Evolutionary conservation across 2,113 vertebrate genomes (phyloP).

Genomic region (Saguinus midas): DNA sequence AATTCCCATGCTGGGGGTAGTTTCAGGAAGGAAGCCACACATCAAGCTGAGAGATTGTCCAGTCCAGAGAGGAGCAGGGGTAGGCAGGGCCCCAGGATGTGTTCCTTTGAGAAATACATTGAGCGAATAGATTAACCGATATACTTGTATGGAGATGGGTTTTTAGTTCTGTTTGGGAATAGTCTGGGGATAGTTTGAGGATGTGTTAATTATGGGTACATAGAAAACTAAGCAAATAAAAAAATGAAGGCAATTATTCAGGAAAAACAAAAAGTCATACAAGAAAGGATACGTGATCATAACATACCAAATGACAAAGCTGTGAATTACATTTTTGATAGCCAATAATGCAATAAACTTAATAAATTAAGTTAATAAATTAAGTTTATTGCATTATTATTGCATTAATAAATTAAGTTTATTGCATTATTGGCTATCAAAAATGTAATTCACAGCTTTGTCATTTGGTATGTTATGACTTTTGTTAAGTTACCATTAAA

Average conservation of each 20-base stretch:
- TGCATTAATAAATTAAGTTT: too few relatives aligned
- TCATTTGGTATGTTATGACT: not conserved
- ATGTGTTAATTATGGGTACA: not conserved
- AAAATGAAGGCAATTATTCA: not conserved
- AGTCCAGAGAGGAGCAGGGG: not conserved
- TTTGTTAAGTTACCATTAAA: not conserved
- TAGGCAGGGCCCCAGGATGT: accelerated
- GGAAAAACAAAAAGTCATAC: not conserved
- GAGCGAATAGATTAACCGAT: not conserved
- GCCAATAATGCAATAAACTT: not conserved
- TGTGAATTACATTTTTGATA: not conserved
- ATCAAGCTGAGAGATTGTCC: not conserved
- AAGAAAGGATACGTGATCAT: not conserved
- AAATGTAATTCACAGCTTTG: not conserved
- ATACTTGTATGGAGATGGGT: not conserved
- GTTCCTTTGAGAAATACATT: not conserved
- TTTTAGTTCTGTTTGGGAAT: not conserved
- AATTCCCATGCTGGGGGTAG: not conserved
- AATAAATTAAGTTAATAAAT: too few relatives aligned
- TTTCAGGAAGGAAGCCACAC: not conserved
- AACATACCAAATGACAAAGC: not conserved
- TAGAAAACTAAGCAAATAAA: not conserved
- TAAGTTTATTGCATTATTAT: too few relatives aligned
- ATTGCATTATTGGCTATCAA: not conserved
- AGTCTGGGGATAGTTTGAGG: not conserved